These are phyloP conservation scores for Nothobranchius kuhntae DNA, from an alignment of 2,113 vertebrate genomes.

Conservation along the genomic window DNA sequence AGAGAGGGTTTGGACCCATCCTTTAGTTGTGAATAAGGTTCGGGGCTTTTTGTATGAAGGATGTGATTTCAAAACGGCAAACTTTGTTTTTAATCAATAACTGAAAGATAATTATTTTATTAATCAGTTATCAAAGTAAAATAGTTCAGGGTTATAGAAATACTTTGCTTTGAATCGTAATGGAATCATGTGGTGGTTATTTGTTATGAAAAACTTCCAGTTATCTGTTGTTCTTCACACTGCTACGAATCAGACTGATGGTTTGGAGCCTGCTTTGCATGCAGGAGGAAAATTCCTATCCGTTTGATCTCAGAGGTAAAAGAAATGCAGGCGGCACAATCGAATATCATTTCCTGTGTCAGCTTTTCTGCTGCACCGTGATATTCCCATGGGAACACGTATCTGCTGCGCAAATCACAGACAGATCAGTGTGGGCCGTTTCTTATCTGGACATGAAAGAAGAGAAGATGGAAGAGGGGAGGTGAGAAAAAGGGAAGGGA, in stretches of 20 bases:
- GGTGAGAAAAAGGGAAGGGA: conserved; percentile 16
- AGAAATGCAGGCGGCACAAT: conserved; percentile 70
- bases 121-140: too few relatives aligned
- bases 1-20: too few relatives aligned
- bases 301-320: conserved; percentile 68
- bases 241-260: conserved; percentile 44
- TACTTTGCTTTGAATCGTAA: too few relatives aligned
- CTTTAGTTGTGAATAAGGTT: too few relatives aligned
- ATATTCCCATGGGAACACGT: conserved; percentile 72
- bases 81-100: too few relatives aligned
- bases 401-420: conserved; percentile 72
- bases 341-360: conserved; percentile 74
- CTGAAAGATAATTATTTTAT: too few relatives aligned
- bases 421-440: conserved; percentile 67
- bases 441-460: conserved; percentile 76
- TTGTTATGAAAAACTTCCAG: conserved; percentile 57
- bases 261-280: conserved; percentile 47
- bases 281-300: conserved; percentile 64
- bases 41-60: too few relatives aligned
- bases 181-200: too few relatives aligned
- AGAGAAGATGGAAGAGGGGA: conserved; percentile 55
- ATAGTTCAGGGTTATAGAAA: too few relatives aligned
- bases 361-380: conserved; percentile 70
- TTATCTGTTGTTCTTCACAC: conserved; percentile 50
- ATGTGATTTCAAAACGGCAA: too few relatives aligned